phyloP scores from a whole-genome alignment of 2,888 invertebrate genomes.

The Tuta absoluta region DNA sequence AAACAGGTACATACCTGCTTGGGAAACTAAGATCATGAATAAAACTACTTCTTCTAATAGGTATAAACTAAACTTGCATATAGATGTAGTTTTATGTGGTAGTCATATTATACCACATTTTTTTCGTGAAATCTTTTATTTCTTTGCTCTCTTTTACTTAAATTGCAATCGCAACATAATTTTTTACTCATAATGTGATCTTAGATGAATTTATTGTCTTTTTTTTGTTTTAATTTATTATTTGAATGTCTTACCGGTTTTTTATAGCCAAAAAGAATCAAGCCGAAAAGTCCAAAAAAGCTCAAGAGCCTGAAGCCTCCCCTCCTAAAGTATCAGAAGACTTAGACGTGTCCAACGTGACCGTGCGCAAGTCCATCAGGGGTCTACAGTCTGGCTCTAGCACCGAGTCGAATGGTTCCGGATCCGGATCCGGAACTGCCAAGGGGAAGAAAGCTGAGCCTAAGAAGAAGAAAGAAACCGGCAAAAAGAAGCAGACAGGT shows the following conservation, averaged over 20 bases:
- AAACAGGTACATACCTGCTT: too few relatives aligned
- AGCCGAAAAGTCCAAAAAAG: constrained; percentile 34
- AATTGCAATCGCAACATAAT: too few relatives aligned
- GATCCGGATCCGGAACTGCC: constrained; percentile 1
- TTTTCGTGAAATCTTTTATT: too few relatives aligned
- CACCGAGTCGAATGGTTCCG: constrained; percentile 47
- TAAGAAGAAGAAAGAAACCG: constrained; percentile 41
- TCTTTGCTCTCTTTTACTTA: too few relatives aligned
- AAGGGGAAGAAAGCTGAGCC: constrained; percentile 38
- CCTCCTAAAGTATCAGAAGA: constrained; percentile 41
- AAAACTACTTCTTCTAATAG: too few relatives aligned
- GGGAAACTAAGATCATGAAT: too few relatives aligned
- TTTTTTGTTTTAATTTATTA: background rate
- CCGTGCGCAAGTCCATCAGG: constrained; percentile 52
- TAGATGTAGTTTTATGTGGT: too few relatives aligned
- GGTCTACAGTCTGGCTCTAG: constrained; percentile 51
- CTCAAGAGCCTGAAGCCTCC: constrained; percentile 24
- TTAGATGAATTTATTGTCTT: too few relatives aligned
- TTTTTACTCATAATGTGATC: too few relatives aligned
- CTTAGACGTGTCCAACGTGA: constrained; percentile 60
- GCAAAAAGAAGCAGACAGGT: constrained; percentile 28
- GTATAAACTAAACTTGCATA: too few relatives aligned
- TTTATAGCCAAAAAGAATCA: constrained; percentile 41
- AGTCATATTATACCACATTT: too few relatives aligned
- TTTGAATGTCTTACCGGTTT: background rate